phyloP scores from a whole-genome alignment of 2,113 vertebrate species.

The Grammomys surdaster region DNA sequence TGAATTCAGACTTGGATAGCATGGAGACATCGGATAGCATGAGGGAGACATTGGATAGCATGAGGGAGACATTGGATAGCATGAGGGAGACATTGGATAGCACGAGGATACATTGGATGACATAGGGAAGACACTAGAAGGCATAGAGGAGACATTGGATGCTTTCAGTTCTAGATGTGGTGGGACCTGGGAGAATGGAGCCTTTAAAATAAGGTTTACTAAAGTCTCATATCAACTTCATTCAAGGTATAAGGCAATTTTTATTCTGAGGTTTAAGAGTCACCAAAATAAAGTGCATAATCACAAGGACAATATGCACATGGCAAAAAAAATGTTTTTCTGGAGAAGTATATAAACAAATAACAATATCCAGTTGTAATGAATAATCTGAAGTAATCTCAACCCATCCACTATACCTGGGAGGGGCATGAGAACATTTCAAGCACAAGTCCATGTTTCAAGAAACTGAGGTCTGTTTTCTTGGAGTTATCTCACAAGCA shows the following conservation, averaged over 20 bases:
- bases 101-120: neutral
- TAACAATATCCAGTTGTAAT: neutral
- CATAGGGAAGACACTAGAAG: too few relatives aligned
- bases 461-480: neutral
- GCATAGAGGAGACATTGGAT: neutral
- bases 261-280: neutral
- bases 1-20: neutral
- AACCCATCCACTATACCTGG: neutral
- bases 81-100: too few relatives aligned
- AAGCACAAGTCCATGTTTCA: neutral
- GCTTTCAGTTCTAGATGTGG: neutral
- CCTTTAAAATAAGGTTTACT: neutral
- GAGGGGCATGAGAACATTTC: neutral
- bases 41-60: neutral
- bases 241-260: neutral
- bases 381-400: neutral
- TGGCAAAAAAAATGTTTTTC: neutral
- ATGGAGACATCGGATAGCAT: too few relatives aligned
- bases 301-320: neutral
- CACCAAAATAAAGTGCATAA: neutral
- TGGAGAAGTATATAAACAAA: neutral
- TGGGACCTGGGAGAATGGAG: neutral
- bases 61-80: accelerated
- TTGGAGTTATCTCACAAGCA: neutral
- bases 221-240: neutral